Evolutionary conservation across 2,797 vertebrate genomes (phyloP).

Genomic region (Phalloptychus januarius): DNA sequence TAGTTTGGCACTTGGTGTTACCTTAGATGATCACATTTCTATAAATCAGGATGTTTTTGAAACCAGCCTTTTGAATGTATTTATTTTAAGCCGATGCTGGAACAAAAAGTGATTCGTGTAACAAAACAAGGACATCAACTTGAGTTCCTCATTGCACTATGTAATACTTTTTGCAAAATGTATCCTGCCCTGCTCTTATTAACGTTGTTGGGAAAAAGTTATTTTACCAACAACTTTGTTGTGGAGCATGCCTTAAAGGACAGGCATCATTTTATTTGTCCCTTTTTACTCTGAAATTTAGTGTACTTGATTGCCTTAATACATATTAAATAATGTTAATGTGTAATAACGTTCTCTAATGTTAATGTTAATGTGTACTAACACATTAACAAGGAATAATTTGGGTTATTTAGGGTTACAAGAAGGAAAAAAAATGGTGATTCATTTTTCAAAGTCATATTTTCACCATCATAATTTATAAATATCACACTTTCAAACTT

Average conservation of each 20-base stretch:
- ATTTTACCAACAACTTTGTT: background rate
- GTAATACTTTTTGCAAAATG: background rate
- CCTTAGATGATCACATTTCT: conserved; percentile 31
- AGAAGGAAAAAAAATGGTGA: too few relatives aligned
- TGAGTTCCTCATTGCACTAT: background rate
- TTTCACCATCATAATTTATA: too few relatives aligned
- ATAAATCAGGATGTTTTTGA: background rate
- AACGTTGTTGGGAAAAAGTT: too few relatives aligned
- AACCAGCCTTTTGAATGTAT: background rate
- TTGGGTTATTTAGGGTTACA: too few relatives aligned
- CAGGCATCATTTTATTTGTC: background rate
- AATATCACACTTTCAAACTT: too few relatives aligned
- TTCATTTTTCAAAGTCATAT: too few relatives aligned
- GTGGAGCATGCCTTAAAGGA: background rate
- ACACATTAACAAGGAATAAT: too few relatives aligned
- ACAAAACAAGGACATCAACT: background rate
- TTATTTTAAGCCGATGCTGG: background rate
- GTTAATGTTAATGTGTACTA: too few relatives aligned
- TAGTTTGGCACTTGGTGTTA: conserved; percentile 29
- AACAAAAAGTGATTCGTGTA: background rate
- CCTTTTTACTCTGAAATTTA: background rate
- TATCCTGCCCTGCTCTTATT: background rate
- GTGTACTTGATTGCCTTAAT: background rate
- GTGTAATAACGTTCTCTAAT: too few relatives aligned
- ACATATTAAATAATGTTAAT: background rate